Evolutionary conservation across 2,888 invertebrate genomes (phyloP).

Genomic region (Mythimna lalbum): DNA sequence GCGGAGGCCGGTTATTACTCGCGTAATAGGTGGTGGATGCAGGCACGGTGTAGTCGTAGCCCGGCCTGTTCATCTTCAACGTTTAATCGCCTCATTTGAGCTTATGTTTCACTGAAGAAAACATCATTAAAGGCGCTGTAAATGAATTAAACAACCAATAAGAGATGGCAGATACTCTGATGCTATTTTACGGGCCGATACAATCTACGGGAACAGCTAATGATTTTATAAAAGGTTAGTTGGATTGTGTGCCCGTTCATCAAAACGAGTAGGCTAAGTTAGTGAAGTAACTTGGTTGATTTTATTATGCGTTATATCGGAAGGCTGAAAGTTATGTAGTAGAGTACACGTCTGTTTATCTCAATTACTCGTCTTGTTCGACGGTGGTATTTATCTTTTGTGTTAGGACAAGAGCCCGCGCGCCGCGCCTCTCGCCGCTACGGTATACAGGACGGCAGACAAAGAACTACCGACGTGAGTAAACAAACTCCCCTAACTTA

Average conservation of each 20-base stretch:
- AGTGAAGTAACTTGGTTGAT: constrained; percentile 80
- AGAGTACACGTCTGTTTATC: constrained; percentile 86
- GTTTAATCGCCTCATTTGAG: constrained; percentile 87
- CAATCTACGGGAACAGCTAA: constrained; percentile 43
- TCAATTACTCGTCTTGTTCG: constrained; percentile 86
- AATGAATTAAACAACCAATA: constrained; percentile 62
- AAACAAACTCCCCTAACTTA: constrained; percentile 82
- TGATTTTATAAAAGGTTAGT: constrained; percentile 58
- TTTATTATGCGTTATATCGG: constrained; percentile 81
- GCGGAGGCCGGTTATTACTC: constrained; percentile 85
- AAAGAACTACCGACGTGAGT: constrained; percentile 84
- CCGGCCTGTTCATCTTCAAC: constrained; percentile 90
- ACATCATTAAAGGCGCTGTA: constrained; percentile 73
- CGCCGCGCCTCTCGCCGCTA: constrained; percentile 54
- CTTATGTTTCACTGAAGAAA: constrained; percentile 77
- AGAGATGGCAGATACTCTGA: constrained; percentile 66
- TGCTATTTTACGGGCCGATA: constrained; percentile 71
- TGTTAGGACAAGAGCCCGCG: constrained; percentile 79
- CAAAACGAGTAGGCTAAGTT: constrained; percentile 66
- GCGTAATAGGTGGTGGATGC: constrained; percentile 86
- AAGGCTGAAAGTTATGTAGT: constrained; percentile 82
- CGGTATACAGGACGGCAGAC: constrained; percentile 77
- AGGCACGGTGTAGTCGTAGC: constrained; percentile 89
- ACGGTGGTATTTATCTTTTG: constrained; percentile 86
- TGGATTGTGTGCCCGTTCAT: constrained; percentile 41